phyloP scores from a whole-genome alignment of 2,888 invertebrate species.

The Harpalus rubripes region DNA sequence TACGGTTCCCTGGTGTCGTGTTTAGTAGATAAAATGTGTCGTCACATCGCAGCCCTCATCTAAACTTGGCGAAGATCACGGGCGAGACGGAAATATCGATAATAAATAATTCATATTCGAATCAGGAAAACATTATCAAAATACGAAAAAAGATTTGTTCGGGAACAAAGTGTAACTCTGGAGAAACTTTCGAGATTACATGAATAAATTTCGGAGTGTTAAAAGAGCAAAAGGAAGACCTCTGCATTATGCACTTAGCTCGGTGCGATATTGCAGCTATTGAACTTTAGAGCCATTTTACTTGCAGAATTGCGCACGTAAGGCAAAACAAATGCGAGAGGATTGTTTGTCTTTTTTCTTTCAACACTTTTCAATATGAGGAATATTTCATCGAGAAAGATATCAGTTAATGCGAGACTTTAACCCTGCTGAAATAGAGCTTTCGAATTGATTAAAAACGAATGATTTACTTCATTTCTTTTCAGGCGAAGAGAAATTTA shows the following conservation, averaged over 20 bases:
- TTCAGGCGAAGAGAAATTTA: too few species aligned
- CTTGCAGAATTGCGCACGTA: background rate
- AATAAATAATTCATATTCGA: slow-evolving; percentile 64
- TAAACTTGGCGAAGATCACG: slow-evolving; percentile 19
- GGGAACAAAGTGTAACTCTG: slow-evolving; percentile 58
- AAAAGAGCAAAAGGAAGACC: slow-evolving; percentile 23
- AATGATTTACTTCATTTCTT: background rate
- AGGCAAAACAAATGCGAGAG: slow-evolving; percentile 6
- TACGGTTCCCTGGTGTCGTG: slow-evolving; percentile 11
- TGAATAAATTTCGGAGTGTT: slow-evolving; percentile 46
- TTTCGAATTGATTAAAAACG: background rate
- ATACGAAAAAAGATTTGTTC: slow-evolving; percentile 59
- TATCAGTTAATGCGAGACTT: background rate
- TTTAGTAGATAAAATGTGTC: slow-evolving; percentile 15
- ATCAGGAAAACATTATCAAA: slow-evolving; percentile 58
- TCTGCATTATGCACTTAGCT: slow-evolving; percentile 36
- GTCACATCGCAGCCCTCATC: background rate
- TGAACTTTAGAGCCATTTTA: slow-evolving; percentile 38
- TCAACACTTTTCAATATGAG: background rate
- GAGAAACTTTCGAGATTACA: slow-evolving; percentile 50
- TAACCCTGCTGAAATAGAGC: background rate
- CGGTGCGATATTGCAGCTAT: slow-evolving; percentile 22
- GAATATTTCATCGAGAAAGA: background rate
- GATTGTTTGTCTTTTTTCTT: slow-evolving; percentile 1
- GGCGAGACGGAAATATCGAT: slow-evolving; percentile 37